phyloP scores from a whole-genome alignment of 1,140 invertebrate genomes.

The Dendroctonus ponderosae region DNA sequence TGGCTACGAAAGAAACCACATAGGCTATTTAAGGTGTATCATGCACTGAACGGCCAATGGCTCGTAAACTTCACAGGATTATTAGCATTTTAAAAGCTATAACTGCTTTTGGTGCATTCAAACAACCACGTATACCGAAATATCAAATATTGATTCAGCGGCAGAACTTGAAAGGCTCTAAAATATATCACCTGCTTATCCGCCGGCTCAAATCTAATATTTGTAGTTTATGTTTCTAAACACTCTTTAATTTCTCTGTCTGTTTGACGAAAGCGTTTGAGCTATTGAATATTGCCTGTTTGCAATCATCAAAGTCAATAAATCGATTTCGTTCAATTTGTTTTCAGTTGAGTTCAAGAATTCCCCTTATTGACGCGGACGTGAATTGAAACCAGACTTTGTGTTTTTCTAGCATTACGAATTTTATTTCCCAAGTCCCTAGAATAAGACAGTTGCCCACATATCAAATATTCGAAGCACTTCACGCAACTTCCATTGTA shows the following conservation, averaged over 20 bases:
- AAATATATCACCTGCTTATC: conserved; percentile 18
- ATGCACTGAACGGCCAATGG: not conserved
- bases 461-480: conserved; percentile 2
- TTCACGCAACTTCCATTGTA: not conserved
- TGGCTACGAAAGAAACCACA: no score
- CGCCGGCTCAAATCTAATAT: conserved; percentile 4
- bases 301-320: not conserved
- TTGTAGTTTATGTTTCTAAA: conserved; percentile 20
- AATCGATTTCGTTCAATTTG: no score
- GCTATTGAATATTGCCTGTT: not conserved
- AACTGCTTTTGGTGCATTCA: not conserved
- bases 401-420: not conserved
- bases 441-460: no score
- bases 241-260: conserved; percentile 7
- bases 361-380: no score
- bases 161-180: conserved; percentile 7
- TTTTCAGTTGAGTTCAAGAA: no score
- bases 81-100: conserved; percentile 10
- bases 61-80: not conserved
- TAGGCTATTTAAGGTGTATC: not conserved
- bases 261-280: not conserved
- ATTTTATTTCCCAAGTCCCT: not conserved
- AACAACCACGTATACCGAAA: not conserved
- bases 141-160: conserved; percentile 11
- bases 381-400: no score